Base-by-base conservation (phyloP, 2,113 vertebrate genomes). In the Columba livia region DNA sequence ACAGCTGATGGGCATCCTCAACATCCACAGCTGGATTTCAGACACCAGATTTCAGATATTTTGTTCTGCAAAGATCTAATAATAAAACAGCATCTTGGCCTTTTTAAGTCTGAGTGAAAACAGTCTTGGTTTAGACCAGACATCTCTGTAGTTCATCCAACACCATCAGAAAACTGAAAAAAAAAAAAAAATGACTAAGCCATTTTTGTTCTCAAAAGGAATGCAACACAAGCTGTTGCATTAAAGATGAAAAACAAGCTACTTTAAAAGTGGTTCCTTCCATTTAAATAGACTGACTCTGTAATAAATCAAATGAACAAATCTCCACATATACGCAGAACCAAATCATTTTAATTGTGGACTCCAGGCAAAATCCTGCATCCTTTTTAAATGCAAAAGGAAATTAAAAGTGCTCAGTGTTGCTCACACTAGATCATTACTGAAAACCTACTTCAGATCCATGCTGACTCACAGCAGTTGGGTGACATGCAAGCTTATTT, bases 31-130 rank as follows among this genome's bases (percentile, higher is more conserved):
- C 3, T 79, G 90, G 34, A 78, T 71, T 79, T 82, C 56, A 87
- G 82, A 44, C 65, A n/a, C n/a, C 28, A 42, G 31, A 72, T 77
- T 79, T 71, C 64, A 83, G 47, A 56, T 56, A 94, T 78, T 94
- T 74, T 21, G 0, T 71, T 82, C 84, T 81, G 69, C 40, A 54
- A 94, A 80, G 40, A 50, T 56, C 73, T 94, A 47, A 11, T 79
- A 92, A 92, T 31, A 48, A 94, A 93, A 94, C 94, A 40, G 57
- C 91, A 87, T 93, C 80, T 84, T 4, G 2, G 36, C 21, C 72
- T 88, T 93, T 88, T 84, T 9, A 93, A 74, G 90, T 83, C 82
- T 88, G 74, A 92, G 74, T 90, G 82, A 94, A 94, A 96, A 90
- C 85, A 96, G 86, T 4, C 77, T 81, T 89, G 83, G 86, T 93